phyloP scores from a whole-genome alignment of 2,888 invertebrate species.

The Liodrosophila aerea region DNA sequence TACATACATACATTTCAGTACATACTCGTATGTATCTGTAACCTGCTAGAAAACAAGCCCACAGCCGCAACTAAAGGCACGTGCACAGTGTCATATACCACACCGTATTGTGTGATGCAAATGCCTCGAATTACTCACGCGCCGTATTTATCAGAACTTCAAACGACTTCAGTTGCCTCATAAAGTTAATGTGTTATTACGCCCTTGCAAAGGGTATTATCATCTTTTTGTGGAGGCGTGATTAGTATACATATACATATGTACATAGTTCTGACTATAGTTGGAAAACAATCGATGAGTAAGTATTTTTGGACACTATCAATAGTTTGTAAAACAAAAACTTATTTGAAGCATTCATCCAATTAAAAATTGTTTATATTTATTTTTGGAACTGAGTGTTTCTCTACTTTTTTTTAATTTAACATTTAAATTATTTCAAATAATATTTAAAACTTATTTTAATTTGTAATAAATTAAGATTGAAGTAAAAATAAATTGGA shows the following conservation, averaged over 20 bases:
- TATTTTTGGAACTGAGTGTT: too few relatives aligned
- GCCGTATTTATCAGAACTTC: constrained; percentile 25
- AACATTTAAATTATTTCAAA: too few relatives aligned
- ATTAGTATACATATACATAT: background rate
- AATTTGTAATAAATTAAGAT: too few relatives aligned
- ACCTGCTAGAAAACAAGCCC: constrained; percentile 5
- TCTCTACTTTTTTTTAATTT: too few relatives aligned
- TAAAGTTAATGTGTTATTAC: background rate
- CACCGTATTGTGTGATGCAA: constrained; percentile 7
- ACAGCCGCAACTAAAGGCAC: constrained; percentile 46
- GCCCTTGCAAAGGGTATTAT: constrained; percentile 11
- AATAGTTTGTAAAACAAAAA: too few relatives aligned
- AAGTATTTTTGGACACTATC: too few relatives aligned
- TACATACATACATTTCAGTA: background rate
- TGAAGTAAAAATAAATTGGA: too few relatives aligned
- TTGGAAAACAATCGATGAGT: too few relatives aligned
- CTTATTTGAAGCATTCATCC: too few relatives aligned
- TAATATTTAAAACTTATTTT: too few relatives aligned
- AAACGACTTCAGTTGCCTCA: constrained; percentile 27
- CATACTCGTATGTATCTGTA: background rate
- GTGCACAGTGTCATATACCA: constrained; percentile 41
- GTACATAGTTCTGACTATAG: too few relatives aligned
- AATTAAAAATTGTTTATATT: too few relatives aligned
- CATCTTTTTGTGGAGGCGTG: background rate
- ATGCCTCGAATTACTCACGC: constrained; percentile 30